A percentile compares a stretch with the other conserved stretches of the same genome.
These are phyloP conservation scores for Xenentodon cancila DNA, from an alignment of 2,797 vertebrate genomes.

Conservation along the genomic window DNA sequence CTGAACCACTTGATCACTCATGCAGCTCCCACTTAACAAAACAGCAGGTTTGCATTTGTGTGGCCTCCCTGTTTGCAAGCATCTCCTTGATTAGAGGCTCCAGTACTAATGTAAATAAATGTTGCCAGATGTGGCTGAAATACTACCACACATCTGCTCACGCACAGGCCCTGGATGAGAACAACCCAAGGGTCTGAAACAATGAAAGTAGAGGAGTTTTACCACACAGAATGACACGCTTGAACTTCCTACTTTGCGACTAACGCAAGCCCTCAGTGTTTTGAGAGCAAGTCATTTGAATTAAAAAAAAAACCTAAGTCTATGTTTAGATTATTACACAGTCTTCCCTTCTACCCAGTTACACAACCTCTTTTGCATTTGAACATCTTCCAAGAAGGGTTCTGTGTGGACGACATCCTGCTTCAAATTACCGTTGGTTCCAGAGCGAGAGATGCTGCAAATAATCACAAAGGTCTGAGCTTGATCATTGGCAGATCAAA, in stretches of 20 bases:
- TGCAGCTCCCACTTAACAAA: neutral
- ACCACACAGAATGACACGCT: neutral
- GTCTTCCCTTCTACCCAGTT: constrained; percentile 42
- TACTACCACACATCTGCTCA: constrained; percentile 25
- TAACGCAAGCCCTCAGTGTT: too few species aligned
- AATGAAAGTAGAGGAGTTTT: neutral
- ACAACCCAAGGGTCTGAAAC: constrained; percentile 12
- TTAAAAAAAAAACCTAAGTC: too few species aligned
- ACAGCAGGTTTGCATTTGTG: constrained; percentile 33
- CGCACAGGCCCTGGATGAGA: neutral
- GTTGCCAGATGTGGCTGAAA: constrained; percentile 71
- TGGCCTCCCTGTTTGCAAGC: constrained; percentile 48
- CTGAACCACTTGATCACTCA: constrained; percentile 11
- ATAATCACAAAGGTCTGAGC: constrained; percentile 54
- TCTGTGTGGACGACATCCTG: constrained; percentile 28
- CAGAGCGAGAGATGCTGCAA: constrained; percentile 27
- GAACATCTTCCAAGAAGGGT: constrained; percentile 41
- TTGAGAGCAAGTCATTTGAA: too few species aligned
- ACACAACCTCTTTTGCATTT: constrained; percentile 64
- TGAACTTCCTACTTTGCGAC: constrained; percentile 4
- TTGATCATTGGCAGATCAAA: constrained; percentile 44
- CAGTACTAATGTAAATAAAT: constrained; percentile 68
- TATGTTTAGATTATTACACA: too few species aligned
- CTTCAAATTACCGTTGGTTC: constrained; percentile 44
- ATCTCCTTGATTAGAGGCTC: constrained; percentile 71